A percentile compares a stretch with the other conserved stretches of the same genome.
Conservation (phyloP, 2,888 invertebrate genomes). For the Ormyrus nitidulus region DNA sequence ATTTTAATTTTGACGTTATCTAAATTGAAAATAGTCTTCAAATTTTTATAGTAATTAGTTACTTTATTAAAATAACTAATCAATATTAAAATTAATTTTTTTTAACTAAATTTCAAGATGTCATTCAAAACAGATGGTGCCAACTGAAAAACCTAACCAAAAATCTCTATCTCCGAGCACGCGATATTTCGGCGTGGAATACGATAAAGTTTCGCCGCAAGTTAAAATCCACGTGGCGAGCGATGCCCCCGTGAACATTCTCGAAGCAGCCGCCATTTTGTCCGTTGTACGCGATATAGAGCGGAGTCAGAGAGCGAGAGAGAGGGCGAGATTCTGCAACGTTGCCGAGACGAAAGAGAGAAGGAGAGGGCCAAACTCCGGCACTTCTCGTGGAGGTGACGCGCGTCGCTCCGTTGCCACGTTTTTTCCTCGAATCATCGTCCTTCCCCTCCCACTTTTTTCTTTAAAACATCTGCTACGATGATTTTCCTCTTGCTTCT, state of each 20-base stretch:
- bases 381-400: neutral
- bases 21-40: no score
- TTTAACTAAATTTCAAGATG: neutral
- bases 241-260: conserved; percentile 48
- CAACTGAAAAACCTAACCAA: no score
- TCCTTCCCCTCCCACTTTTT: neutral
- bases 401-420: conserved; percentile 41
- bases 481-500: neutral
- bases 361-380: conserved; percentile 2
- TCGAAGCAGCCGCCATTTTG: conserved; percentile 56
- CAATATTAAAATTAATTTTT: conserved; percentile 11
- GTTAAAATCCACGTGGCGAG: conserved; percentile 57
- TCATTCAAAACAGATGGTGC: no score
- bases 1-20: neutral
- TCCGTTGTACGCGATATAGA: conserved; percentile 41
- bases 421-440: conserved; percentile 25
- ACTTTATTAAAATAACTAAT: conserved; percentile 8
- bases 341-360: conserved; percentile 40
- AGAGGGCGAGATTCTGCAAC: conserved; percentile 20
- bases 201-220: neutral
- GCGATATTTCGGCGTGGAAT: no score
- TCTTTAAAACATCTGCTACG: conserved; percentile 33
- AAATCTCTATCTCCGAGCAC: no score
- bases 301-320: conserved; percentile 31
- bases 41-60: neutral